Evolutionary conservation across 2,113 vertebrate species (phyloP).

Genomic region (Peromyscus leucopus): DNA sequence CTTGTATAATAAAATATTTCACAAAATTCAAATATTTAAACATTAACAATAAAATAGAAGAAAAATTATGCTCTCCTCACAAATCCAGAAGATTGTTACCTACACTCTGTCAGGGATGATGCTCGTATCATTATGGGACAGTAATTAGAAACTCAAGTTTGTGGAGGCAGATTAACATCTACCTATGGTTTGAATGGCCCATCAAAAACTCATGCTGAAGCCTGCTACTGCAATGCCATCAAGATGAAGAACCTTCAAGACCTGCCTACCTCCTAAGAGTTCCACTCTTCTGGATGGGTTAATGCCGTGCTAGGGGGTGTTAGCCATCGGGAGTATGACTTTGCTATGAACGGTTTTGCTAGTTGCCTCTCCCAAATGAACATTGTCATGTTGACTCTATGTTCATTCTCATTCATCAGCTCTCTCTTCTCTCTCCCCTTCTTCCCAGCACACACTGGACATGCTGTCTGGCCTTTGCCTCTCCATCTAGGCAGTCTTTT

Average conservation of each 20-base stretch:
- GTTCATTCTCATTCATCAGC: not conserved
- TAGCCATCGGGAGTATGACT: not conserved
- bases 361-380: not conserved
- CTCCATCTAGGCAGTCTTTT: not conserved
- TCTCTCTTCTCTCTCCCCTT: not conserved
- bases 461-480: not conserved
- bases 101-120: not conserved
- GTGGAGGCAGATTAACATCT: not conserved
- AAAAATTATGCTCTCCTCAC: not conserved
- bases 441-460: not conserved
- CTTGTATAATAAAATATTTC: conserved; percentile 12
- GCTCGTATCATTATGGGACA: not conserved
- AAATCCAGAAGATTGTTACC: not conserved
- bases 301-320: not conserved
- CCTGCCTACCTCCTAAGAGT: not conserved
- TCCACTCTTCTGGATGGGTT: no score
- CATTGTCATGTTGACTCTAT: not conserved
- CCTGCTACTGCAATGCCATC: not conserved
- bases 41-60: not conserved
- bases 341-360: not conserved
- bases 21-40: conserved; percentile 53
- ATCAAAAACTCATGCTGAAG: not conserved
- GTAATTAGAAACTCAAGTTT: not conserved
- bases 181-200: not conserved
- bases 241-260: not conserved